phyloP scores from a whole-genome alignment of 2,888 invertebrate species.

The Oegoconia quadripuncta region DNA sequence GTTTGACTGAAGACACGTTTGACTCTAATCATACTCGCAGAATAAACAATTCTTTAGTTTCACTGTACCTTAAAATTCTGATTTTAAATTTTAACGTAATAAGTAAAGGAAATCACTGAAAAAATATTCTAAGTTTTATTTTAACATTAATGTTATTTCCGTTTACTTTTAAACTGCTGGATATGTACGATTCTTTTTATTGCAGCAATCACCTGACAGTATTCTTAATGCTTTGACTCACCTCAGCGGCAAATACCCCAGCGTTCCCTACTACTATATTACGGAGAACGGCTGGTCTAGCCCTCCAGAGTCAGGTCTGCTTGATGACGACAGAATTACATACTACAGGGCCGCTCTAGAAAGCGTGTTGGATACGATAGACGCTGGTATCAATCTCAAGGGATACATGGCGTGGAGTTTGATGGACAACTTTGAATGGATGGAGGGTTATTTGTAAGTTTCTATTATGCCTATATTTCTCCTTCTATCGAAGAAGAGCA shows the following conservation, averaged over 20 bases:
- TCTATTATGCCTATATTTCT: too few species aligned
- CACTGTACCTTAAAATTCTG: too few species aligned
- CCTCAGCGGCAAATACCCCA: constrained; percentile 59
- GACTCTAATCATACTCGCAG: too few species aligned
- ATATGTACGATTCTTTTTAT: neutral
- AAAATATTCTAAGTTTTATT: too few species aligned
- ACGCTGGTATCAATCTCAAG: constrained; percentile 62
- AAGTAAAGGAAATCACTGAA: too few species aligned
- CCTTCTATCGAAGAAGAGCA: too few species aligned
- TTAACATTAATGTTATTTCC: too few species aligned
- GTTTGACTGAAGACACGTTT: too few species aligned
- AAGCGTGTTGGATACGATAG: constrained; percentile 57
- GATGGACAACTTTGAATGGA: constrained; percentile 84
- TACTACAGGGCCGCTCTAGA: constrained; percentile 64
- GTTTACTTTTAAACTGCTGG: too few species aligned
- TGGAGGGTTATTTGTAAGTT: constrained; percentile 74
- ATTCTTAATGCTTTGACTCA: constrained; percentile 74
- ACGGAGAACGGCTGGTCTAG: constrained; percentile 78
- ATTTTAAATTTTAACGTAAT: too few species aligned
- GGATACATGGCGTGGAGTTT: constrained; percentile 82
- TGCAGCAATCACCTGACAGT: constrained; percentile 77
- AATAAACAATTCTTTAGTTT: too few species aligned
- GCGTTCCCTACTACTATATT: constrained; percentile 68
- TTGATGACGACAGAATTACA: constrained; percentile 54
- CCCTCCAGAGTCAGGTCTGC: constrained; percentile 24